These are phyloP conservation scores for Xerus inauris DNA, from an alignment of 2,113 vertebrate genomes.

Conservation along the genomic window DNA sequence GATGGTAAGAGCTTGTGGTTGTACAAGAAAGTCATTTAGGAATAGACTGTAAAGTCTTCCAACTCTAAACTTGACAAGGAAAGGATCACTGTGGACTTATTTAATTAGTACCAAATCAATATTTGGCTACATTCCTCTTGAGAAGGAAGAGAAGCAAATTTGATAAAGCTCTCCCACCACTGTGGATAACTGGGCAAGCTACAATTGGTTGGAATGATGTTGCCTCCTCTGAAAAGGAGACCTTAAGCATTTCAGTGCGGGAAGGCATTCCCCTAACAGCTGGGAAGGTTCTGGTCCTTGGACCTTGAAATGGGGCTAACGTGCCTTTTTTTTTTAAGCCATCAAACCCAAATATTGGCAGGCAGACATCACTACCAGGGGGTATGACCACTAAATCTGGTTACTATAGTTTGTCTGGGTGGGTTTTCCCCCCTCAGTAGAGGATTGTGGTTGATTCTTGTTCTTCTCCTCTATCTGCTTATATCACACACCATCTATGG, in stretches of 20 bases:
- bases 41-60: neutral
- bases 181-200: neutral
- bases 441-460: neutral
- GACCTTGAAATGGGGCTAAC: neutral
- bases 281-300: neutral
- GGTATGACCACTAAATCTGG: neutral
- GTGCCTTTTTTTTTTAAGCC: neutral
- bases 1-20: neutral
- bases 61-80: slow-evolving; percentile 13
- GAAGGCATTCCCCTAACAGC: neutral
- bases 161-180: neutral
- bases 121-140: slow-evolving; percentile 2
- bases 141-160: slow-evolving; percentile 32
- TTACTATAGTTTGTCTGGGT: neutral
- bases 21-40: neutral
- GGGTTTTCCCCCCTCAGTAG: fast-evolving
- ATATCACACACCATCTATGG: neutral
- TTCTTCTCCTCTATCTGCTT: neutral
- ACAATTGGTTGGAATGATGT: neutral
- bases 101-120: slow-evolving; percentile 29
- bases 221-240: neutral
- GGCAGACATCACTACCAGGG: neutral
- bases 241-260: neutral
- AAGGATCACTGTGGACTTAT: neutral
- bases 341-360: neutral